Conservation (phyloP, 2,797 vertebrate species). For the Merluccius polli region DNA sequence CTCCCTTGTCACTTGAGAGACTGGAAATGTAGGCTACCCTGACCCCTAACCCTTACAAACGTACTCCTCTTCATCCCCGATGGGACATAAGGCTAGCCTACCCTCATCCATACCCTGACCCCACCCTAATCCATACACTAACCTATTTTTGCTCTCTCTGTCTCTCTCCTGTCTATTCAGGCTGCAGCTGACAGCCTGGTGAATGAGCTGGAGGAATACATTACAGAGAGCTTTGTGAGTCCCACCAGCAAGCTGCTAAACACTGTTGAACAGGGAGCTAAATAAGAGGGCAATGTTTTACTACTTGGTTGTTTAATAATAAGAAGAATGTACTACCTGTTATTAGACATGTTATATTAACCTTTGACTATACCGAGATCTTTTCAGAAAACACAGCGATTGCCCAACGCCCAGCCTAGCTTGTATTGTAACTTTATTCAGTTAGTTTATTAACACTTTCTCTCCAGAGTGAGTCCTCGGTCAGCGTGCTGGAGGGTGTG, state of each 20-base stretch:
- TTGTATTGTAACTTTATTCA: not conserved
- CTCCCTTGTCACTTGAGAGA: too few species aligned
- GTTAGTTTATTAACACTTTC: not conserved
- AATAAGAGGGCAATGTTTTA: not conserved
- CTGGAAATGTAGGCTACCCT: too few species aligned
- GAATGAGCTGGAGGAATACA: conserved; percentile 84
- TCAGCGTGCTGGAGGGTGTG: conserved; percentile 81
- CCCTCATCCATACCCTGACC: not conserved
- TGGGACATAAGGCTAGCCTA: not conserved
- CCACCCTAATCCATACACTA: not conserved
- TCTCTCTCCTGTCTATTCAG: conserved; percentile 51
- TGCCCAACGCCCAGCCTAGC: not conserved
- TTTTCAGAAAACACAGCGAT: not conserved
- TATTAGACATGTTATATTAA: not conserved
- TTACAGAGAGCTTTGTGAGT: conserved; percentile 91
- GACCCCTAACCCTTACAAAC: too few species aligned
- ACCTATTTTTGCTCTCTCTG: not conserved
- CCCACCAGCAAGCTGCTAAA: not conserved
- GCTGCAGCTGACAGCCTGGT: conserved; percentile 80
- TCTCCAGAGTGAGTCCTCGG: conserved; percentile 78
- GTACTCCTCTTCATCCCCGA: not conserved
- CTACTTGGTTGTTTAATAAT: not conserved
- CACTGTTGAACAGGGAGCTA: not conserved
- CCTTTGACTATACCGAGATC: too few species aligned
- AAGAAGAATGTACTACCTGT: not conserved